Conservation (phyloP, 2,888 invertebrate genomes). For the Bedellia somnulentella region DNA sequence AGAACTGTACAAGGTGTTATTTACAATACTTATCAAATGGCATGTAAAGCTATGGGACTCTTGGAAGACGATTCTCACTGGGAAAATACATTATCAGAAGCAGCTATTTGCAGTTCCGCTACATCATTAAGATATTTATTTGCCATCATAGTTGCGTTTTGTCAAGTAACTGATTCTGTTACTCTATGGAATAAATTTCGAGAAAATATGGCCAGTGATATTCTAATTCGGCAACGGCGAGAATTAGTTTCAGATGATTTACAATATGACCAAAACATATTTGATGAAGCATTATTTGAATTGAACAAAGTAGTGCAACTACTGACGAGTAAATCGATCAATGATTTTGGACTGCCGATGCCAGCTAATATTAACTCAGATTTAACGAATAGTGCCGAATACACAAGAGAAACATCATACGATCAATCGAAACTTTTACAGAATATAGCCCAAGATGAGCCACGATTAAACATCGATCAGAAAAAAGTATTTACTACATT, state of each 20-base stretch:
- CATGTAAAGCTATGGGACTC: constrained; percentile 13
- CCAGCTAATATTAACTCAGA: constrained; percentile 15
- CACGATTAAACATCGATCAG: constrained; percentile 14
- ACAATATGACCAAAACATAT: constrained; percentile 9
- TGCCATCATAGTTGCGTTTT: constrained; percentile 13
- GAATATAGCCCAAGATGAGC: constrained; percentile 14
- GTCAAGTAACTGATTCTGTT: constrained; percentile 13
- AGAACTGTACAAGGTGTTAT: constrained; percentile 8
- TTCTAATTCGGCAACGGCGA: constrained; percentile 14
- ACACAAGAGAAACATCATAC: constrained; percentile 14
- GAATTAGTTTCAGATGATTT: constrained; percentile 13
- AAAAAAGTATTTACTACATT: constrained; percentile 13
- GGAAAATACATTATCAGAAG: constrained; percentile 15
- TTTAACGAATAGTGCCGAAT: constrained; percentile 15
- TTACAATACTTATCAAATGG: constrained; percentile 10
- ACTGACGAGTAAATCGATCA: constrained; percentile 13
- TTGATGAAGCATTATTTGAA: constrained; percentile 13
- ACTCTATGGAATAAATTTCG: constrained; percentile 13
- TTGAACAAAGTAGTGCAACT: constrained; percentile 13
- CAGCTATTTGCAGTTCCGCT: constrained; percentile 12
- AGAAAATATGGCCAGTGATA: constrained; percentile 14
- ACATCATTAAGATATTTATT: constrained; percentile 14
- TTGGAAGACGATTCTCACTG: constrained; percentile 16
- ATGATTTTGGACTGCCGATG: constrained; percentile 14
- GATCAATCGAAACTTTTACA: constrained; percentile 13